phyloP scores from a whole-genome alignment of 2,113 vertebrate species.

The Clarias batrachus region DNA sequence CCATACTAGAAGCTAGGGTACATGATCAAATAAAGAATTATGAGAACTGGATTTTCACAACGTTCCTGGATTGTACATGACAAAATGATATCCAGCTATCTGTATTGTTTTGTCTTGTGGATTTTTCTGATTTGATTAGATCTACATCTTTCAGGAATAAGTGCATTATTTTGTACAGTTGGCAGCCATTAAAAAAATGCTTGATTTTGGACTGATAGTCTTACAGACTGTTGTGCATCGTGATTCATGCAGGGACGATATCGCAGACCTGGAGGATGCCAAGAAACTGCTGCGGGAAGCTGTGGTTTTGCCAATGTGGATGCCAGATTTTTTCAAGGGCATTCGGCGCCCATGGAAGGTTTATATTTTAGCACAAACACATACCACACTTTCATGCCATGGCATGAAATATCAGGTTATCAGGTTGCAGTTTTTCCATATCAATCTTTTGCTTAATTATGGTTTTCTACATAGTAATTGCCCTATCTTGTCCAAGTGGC shows the following conservation, averaged over 20 bases:
- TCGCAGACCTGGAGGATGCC: slow-evolving; percentile 95
- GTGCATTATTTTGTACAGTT: background rate
- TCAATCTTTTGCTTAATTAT: no score
- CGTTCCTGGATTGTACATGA: background rate
- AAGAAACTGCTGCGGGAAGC: slow-evolving; percentile 90
- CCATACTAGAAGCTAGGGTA: background rate
- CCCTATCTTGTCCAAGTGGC: background rate
- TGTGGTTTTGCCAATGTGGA: slow-evolving; percentile 98
- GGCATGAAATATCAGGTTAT: no score
- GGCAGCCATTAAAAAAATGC: background rate
- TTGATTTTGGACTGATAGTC: background rate
- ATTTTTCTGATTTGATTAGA: no score
- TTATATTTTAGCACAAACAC: slow-evolving; percentile 1
- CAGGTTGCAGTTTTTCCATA: no score
- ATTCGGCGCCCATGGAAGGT: slow-evolving; percentile 99
- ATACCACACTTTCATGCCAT: background rate
- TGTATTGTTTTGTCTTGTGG: background rate
- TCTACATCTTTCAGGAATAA: background rate
- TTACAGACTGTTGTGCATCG: slow-evolving; percentile 17
- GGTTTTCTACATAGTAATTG: background rate
- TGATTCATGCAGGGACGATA: slow-evolving; percentile 82
- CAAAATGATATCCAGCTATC: background rate
- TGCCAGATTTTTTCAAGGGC: slow-evolving; percentile 98
- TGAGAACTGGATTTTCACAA: background rate
- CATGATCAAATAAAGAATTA: background rate